These are phyloP conservation scores for Oriolus oriolus DNA, from an alignment of 2,113 vertebrate genomes.

Conservation along the genomic window DNA sequence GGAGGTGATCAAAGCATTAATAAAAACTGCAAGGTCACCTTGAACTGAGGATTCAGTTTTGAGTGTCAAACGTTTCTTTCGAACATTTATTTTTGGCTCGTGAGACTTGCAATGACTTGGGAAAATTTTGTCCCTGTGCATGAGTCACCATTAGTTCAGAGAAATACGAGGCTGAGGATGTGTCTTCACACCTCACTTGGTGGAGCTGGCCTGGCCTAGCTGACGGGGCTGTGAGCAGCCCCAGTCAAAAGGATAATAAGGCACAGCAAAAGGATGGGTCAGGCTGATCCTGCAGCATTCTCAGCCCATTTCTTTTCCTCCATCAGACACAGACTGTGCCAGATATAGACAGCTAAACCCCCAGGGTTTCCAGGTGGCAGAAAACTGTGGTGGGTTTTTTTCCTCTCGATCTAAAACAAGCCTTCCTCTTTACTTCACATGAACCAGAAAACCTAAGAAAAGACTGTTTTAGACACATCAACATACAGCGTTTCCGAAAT, in stretches of 20 bases:
- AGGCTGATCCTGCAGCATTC: not conserved
- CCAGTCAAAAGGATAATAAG: not conserved
- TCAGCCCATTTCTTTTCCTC: not conserved
- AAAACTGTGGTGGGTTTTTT: not conserved
- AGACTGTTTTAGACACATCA: not conserved
- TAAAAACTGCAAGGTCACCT: constrained; percentile 58
- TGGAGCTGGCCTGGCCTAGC: not conserved
- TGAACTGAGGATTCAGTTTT: constrained; percentile 23
- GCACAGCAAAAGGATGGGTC: not conserved
- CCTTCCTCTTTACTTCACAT: not conserved
- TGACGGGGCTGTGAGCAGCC: not conserved
- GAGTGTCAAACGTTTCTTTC: not conserved
- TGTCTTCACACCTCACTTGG: not conserved
- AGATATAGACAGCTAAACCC: not conserved
- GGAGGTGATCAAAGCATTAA: constrained; percentile 61
- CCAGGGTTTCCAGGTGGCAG: not conserved
- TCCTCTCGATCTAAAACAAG: not conserved
- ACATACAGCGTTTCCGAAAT: not conserved
- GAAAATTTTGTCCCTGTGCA: not conserved
- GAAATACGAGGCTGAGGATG: not conserved
- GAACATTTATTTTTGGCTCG: not conserved
- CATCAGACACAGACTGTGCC: not conserved
- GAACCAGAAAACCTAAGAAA: constrained; percentile 11
- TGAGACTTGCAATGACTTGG: not conserved
- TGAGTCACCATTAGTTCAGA: not conserved